These are phyloP conservation scores for Eriocheir sinensis DNA, from an alignment of 1,140 invertebrate genomes.

Conservation along the genomic window DNA sequence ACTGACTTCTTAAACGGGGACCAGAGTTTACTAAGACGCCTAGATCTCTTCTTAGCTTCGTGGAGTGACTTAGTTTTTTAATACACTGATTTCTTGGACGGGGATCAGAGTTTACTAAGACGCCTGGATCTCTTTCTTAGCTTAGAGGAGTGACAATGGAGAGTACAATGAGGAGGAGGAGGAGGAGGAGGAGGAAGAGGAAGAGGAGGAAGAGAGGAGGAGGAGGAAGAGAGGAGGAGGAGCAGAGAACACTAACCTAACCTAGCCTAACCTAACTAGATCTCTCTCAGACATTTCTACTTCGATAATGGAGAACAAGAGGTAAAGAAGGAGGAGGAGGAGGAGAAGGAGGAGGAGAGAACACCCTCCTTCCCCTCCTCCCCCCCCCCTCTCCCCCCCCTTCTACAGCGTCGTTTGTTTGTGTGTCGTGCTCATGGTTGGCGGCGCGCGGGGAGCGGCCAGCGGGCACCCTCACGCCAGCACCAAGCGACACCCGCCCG, in stretches of 20 bases:
- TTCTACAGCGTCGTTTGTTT: neutral
- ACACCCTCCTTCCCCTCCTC: neutral
- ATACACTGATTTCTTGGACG: neutral
- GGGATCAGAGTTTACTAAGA: no score
- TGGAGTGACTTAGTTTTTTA: neutral
- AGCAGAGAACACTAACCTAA: no score
- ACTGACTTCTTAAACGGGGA: neutral
- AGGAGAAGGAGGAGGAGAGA: no score
- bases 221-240: no score
- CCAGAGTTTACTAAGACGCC: no score
- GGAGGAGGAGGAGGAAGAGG: neutral
- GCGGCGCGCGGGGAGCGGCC: neutral
- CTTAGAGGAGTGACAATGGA: neutral
- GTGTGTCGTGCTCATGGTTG: conserved; percentile 3
- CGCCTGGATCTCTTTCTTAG: neutral
- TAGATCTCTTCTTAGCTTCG: neutral
- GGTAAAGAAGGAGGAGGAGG: neutral
- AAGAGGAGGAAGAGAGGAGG: neutral
- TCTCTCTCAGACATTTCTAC: no score
- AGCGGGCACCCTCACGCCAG: neutral
- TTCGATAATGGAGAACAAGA: no score
- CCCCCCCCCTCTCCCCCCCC: neutral
- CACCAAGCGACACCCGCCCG: neutral
- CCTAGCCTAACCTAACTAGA: no score
- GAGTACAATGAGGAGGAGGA: no score